These are phyloP conservation scores for Heliothis subflexa DNA, from an alignment of 1,140 invertebrate genomes.

Conservation along the genomic window DNA sequence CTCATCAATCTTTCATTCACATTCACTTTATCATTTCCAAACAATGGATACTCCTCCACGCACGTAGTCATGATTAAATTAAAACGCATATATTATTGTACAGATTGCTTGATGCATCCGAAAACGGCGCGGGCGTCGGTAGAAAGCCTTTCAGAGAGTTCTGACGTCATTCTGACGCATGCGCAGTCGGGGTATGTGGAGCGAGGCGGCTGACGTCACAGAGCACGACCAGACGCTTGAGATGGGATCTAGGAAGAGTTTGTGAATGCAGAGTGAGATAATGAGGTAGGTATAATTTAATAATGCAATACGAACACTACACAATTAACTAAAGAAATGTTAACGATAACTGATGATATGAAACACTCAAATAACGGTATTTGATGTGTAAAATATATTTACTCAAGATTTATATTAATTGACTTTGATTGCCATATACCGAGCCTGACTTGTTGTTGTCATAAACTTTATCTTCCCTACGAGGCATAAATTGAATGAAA, in stretches of 20 bases:
- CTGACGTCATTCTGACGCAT: constrained; percentile 31
- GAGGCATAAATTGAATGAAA: too few species aligned
- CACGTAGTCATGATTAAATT: constrained; percentile 3
- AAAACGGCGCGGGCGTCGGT: constrained; percentile 14
- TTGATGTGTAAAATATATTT: too few species aligned
- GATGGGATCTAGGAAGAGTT: constrained; percentile 34
- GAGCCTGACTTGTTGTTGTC: too few species aligned
- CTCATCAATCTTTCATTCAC: neutral
- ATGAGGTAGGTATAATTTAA: too few species aligned
- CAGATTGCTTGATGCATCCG: constrained; percentile 26
- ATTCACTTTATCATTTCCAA: constrained; percentile 1
- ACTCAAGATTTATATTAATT: too few species aligned
- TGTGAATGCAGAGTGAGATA: too few species aligned
- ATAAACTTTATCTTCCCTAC: too few species aligned
- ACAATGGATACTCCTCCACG: neutral
- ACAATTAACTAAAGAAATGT: too few species aligned
- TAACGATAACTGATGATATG: too few species aligned
- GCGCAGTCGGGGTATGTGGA: constrained; percentile 10
- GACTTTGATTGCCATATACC: too few species aligned
- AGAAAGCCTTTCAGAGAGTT: constrained; percentile 25
- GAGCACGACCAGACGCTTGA: neutral
- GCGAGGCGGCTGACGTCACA: constrained; percentile 18
- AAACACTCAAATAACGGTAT: too few species aligned
- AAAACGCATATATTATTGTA: neutral
- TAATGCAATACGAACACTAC: too few species aligned